A percentile compares a stretch with the other conserved stretches of the same genome.
These are phyloP conservation scores for Epirrita christyi DNA, from an alignment of 2,888 invertebrate species.

Conservation along the genomic window DNA sequence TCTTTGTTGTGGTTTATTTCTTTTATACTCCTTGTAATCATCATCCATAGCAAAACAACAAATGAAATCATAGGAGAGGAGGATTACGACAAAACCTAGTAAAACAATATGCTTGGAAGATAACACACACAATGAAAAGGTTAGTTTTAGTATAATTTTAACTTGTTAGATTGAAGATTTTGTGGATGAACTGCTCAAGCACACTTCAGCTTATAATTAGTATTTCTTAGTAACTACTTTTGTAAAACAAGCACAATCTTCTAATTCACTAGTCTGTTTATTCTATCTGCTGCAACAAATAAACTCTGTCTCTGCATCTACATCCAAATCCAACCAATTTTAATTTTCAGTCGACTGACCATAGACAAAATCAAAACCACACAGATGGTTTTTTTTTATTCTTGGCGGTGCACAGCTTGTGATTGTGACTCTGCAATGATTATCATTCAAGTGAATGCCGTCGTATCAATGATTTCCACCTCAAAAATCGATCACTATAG, in stretches of 20 bases:
- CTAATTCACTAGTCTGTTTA: slow-evolving; percentile 2
- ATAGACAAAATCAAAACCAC: no score
- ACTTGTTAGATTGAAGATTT: slow-evolving; percentile 25
- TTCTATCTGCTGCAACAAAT: no score
- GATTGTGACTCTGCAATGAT: no score
- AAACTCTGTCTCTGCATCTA: no score
- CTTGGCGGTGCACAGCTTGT: no score
- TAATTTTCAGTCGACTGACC: no score
- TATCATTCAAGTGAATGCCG: no score
- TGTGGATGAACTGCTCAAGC: slow-evolving; percentile 22
- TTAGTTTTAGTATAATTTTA: slow-evolving; percentile 32
- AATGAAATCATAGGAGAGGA: slow-evolving; percentile 47
- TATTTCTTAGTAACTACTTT: slow-evolving; percentile 7
- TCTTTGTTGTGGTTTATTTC: slow-evolving; percentile 88
- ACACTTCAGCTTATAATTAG: slow-evolving; percentile 12
- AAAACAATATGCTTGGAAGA: slow-evolving; percentile 32
- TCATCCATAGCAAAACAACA: slow-evolving; percentile 80
- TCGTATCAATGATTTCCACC: no score
- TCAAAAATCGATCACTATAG: no score
- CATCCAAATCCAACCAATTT: no score
- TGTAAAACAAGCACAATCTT: slow-evolving; percentile 9
- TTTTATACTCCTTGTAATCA: slow-evolving; percentile 84
- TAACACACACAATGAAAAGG: slow-evolving; percentile 34
- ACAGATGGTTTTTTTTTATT: no score
- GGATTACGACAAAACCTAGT: slow-evolving; percentile 53